These are phyloP conservation scores for Tenualosa ilisha DNA, from an alignment of 2,797 vertebrate genomes.

Conservation along the genomic window DNA sequence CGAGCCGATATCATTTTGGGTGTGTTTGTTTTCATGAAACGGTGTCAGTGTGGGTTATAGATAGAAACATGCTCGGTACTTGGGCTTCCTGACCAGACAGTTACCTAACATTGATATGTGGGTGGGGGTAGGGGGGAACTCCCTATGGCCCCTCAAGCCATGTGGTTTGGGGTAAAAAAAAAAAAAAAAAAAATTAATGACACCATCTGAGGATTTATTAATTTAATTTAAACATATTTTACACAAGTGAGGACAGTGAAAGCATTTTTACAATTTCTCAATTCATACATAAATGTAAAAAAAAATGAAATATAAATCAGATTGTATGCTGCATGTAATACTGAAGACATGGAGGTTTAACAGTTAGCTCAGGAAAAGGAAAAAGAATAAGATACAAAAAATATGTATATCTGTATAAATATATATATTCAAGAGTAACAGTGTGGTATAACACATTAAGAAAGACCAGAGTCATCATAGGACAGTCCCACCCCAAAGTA, in stretches of 20 bases:
- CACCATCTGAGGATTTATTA: slow-evolving; percentile 80
- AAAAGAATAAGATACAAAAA: slow-evolving; percentile 75
- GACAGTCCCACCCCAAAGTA: slow-evolving; percentile 57
- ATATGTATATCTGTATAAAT: slow-evolving; percentile 83
- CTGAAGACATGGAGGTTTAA: slow-evolving; percentile 73
- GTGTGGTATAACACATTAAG: slow-evolving; percentile 74
- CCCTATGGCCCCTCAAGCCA: not conserved
- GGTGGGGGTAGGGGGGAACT: not conserved
- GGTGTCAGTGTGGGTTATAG: slow-evolving; percentile 79
- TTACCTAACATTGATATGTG: not conserved
- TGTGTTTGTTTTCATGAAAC: slow-evolving; percentile 65
- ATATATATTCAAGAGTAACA: slow-evolving; percentile 80
- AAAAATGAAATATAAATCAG: slow-evolving; percentile 83
- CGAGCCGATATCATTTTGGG: not conserved
- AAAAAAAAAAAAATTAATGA: slow-evolving; percentile 50
- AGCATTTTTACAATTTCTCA: slow-evolving; percentile 85
- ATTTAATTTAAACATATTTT: slow-evolving; percentile 91
- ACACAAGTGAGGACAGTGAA: slow-evolving; percentile 82
- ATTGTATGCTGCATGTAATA: slow-evolving; percentile 76
- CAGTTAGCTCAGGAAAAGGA: slow-evolving; percentile 69
- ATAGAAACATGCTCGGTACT: slow-evolving; percentile 62
- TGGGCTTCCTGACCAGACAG: slow-evolving; percentile 45
- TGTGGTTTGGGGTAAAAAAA: not conserved
- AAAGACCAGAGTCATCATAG: slow-evolving; percentile 57
- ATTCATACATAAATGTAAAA: slow-evolving; percentile 90